phyloP scores from a whole-genome alignment of 1,140 invertebrate species.

The Lepeophtheirus salmonis region DNA sequence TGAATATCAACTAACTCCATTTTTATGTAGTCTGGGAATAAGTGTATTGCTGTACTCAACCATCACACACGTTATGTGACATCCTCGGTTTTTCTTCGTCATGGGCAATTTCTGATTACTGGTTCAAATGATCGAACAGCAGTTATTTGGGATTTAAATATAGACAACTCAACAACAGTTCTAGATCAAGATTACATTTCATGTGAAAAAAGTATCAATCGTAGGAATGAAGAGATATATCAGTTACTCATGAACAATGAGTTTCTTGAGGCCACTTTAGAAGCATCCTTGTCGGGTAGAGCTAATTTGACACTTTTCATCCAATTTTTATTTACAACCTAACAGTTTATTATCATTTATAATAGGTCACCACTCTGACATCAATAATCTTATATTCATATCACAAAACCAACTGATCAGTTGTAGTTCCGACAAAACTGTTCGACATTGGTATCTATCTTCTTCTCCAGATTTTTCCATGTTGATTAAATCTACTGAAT shows the following conservation, averaged over 20 bases:
- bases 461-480: not conserved
- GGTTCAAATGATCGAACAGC: not conserved
- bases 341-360: not conserved
- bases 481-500: not conserved
- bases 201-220: not conserved
- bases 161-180: not conserved
- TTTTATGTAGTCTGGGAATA: not conserved
- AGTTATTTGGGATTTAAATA: not conserved
- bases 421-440: not conserved
- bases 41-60: not conserved
- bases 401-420: not conserved
- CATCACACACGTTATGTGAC: not conserved
- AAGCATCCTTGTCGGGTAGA: not conserved
- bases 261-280: not conserved
- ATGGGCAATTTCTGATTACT: not conserved
- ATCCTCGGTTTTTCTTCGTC: not conserved
- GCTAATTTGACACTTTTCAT: too few species aligned
- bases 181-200: not conserved
- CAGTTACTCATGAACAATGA: not conserved
- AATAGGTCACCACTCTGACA: not conserved
- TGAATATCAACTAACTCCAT: too few species aligned
- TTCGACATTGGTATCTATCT: not conserved
- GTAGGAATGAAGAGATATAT: not conserved
- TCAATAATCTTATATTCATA: conserved; percentile 1
- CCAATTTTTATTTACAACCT: too few species aligned